Evolutionary conservation across 2,888 invertebrate genomes (phyloP).

Genomic region (Nymphalis polychloros): DNA sequence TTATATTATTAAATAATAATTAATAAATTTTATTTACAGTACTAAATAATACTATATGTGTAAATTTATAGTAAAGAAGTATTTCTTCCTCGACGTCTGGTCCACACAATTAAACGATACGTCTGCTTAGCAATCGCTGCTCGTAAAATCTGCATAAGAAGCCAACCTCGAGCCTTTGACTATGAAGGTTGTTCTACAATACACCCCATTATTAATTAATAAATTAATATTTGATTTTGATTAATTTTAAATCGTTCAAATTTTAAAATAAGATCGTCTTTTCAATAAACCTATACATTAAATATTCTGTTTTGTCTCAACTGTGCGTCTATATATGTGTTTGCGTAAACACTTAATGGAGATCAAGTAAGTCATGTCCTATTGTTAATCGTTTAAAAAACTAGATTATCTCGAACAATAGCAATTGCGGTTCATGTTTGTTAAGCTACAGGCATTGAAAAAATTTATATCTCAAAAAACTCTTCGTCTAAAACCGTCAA

Average conservation of each 20-base stretch:
- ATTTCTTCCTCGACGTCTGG: slow-evolving; percentile 46
- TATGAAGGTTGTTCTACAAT: slow-evolving; percentile 47
- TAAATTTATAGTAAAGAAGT: slow-evolving; percentile 5
- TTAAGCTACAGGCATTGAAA: not conserved
- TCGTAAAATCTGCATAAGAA: slow-evolving; percentile 75
- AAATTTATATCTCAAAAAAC: slow-evolving; percentile 2
- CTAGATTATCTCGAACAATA: slow-evolving; percentile 1
- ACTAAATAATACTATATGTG: too few species aligned
- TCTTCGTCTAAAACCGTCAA: slow-evolving; percentile 9
- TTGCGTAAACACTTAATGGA: not conserved
- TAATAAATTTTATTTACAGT: too few species aligned
- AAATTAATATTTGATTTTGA: not conserved
- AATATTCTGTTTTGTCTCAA: too few species aligned
- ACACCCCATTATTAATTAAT: slow-evolving; percentile 36
- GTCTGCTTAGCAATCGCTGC: slow-evolving; percentile 60
- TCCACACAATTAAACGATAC: slow-evolving; percentile 67
- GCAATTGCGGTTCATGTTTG: not conserved
- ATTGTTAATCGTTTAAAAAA: not conserved
- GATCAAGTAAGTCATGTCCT: not conserved
- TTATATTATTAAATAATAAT: too few species aligned
- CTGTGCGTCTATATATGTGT: not conserved
- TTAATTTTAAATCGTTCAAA: too few species aligned
- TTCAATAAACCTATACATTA: too few species aligned
- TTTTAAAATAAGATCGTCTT: too few species aligned
- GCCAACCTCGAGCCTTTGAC: slow-evolving; percentile 57